Percentiles rank a stretch among this genome's conserved stretches.
Evolutionary conservation across 2,797 vertebrate genomes (phyloP).

Genomic region (Lithobates sylvaticus): DNA sequence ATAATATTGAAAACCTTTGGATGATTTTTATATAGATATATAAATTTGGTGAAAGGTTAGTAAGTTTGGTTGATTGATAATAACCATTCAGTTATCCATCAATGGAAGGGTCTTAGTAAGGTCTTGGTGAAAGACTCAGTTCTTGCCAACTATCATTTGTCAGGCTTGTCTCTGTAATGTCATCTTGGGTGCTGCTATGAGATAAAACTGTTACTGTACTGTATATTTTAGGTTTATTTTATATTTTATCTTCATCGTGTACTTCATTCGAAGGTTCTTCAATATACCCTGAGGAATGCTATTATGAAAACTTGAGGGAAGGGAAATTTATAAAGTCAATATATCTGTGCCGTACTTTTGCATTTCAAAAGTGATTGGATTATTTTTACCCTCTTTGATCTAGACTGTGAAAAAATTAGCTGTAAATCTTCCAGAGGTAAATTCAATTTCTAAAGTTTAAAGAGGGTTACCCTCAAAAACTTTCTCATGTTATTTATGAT

Average conservation of each 20-base stretch:
- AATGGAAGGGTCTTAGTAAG: not conserved
- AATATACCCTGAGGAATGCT: not conserved
- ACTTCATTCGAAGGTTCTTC: not conserved
- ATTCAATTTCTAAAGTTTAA: not conserved
- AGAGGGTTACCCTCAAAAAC: too few relatives aligned
- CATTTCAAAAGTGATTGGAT: not conserved
- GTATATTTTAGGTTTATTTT: not conserved
- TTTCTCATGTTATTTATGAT: too few relatives aligned
- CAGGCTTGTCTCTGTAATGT: not conserved
- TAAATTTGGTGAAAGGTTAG: conserved; percentile 21
- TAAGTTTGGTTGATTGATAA: conserved; percentile 27
- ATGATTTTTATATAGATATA: not conserved
- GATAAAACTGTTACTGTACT: not conserved
- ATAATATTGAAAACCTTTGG: not conserved
- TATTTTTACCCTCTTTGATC: not conserved
- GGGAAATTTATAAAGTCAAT: not conserved
- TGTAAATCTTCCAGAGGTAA: not conserved
- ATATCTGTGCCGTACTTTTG: not conserved
- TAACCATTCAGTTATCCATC: conserved; percentile 11
- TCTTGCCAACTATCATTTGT: conserved; percentile 33
- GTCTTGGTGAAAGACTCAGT: not conserved
- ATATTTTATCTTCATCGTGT: not conserved
- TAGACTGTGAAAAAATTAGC: not conserved
- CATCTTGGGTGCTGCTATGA: not conserved
- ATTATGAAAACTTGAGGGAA: not conserved